Conservation (phyloP, 2,113 vertebrate species). For the Ptychochromis oligacanthus region DNA sequence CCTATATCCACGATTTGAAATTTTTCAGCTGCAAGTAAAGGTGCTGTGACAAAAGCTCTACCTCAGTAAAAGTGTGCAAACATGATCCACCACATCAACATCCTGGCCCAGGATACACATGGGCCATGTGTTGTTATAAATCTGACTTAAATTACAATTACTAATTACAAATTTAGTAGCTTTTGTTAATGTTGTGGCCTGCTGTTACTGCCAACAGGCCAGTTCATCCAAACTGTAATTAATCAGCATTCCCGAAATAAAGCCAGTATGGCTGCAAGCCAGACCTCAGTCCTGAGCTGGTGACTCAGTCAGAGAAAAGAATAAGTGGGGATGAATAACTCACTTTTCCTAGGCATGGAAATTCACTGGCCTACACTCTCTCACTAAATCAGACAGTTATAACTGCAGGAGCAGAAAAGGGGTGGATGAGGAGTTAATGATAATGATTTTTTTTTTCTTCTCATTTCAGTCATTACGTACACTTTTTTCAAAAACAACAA, state of each 20-base stretch:
- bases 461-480: too few relatives aligned
- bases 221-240: conserved; percentile 26
- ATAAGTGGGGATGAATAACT: too few relatives aligned
- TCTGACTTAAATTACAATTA: too few relatives aligned
- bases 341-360: too few relatives aligned
- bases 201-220: conserved; percentile 11
- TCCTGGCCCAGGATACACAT: too few relatives aligned
- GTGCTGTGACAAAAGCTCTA: not conserved
- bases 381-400: too few relatives aligned
- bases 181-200: conserved; percentile 19
- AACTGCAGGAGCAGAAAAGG: too few relatives aligned
- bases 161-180: not conserved
- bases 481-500: too few relatives aligned
- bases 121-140: too few relatives aligned
- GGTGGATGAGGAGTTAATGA: too few relatives aligned
- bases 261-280: conserved; percentile 9
- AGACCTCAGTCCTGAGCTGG: not conserved
- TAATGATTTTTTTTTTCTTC: too few relatives aligned
- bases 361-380: too few relatives aligned
- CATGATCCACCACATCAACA: not conserved
- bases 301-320: not conserved
- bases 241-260: conserved; percentile 6
- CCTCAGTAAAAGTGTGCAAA: not conserved
- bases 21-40: not conserved
- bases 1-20: not conserved